These are phyloP conservation scores for Asteroscopus sphinx DNA, from an alignment of 2,888 invertebrate species.

Conservation along the genomic window DNA sequence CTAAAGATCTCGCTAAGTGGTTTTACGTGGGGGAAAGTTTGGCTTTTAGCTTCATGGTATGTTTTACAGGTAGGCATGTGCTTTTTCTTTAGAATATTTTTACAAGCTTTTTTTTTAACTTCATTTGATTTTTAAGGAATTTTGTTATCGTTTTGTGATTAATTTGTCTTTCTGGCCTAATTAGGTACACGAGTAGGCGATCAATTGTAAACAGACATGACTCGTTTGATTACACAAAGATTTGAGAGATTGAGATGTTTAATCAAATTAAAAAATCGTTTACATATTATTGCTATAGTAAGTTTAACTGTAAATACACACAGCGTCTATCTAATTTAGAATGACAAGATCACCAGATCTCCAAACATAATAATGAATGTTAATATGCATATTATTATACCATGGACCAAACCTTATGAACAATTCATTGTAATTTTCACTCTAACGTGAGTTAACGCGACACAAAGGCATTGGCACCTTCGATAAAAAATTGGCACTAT, in stretches of 20 bases:
- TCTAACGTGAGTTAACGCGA: constrained; percentile 10
- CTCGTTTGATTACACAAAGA: no score
- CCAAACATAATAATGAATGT: no score
- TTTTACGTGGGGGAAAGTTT: constrained; percentile 24
- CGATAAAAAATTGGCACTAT: constrained; percentile 11
- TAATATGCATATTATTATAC: no score
- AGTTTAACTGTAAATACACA: no score
- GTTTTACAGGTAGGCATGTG: constrained; percentile 1
- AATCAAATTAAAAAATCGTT: no score
- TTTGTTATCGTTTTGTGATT: constrained; percentile 2
- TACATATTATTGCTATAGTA: no score
- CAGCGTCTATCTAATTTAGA: neutral
- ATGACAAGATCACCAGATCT: constrained; percentile 27
- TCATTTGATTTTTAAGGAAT: neutral
- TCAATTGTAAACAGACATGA: no score
- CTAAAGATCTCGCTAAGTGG: constrained; percentile 18
- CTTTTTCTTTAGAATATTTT: constrained; percentile 7
- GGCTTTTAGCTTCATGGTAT: constrained; percentile 9
- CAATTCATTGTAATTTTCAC: constrained; percentile 48
- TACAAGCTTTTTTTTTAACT: neutral
- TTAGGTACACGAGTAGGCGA: no score
- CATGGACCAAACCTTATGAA: constrained; percentile 15
- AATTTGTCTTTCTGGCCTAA: no score
- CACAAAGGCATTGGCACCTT: constrained; percentile 16
- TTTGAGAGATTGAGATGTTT: no score